These are phyloP conservation scores for Rhabdophis nuchalis DNA, from an alignment of 2,797 vertebrate genomes.

Conservation along the genomic window DNA sequence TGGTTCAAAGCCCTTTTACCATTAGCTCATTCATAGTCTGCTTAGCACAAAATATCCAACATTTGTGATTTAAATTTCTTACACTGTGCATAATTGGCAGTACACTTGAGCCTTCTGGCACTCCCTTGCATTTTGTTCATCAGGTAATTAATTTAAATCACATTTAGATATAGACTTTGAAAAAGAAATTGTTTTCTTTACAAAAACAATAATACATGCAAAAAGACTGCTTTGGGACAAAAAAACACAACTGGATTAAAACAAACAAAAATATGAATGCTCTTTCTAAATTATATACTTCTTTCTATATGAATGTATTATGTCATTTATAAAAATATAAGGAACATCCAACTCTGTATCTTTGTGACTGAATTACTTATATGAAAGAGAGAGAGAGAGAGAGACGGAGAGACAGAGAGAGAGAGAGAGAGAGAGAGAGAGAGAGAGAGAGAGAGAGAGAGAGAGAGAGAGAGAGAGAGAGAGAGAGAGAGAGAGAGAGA, in stretches of 20 bases:
- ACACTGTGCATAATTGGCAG: background rate
- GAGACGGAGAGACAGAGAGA: too few relatives aligned
- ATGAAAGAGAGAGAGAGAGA: background rate
- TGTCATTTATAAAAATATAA: background rate
- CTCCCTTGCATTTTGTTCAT: background rate
- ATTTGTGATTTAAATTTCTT: conserved; percentile 17
- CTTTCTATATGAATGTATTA: background rate
- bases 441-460: too few relatives aligned
- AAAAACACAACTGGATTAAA: background rate
- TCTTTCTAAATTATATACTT: background rate
- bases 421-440: too few relatives aligned
- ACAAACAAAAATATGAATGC: background rate
- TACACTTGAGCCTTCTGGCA: background rate
- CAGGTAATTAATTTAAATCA: background rate
- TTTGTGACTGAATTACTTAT: background rate
- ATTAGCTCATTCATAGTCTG: conserved; percentile 13
- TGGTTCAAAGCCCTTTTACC: conserved; percentile 7
- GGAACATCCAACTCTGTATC: background rate
- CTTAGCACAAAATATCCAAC: conserved; percentile 12
- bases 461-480: rapidly evolving
- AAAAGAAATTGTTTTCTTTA: background rate
- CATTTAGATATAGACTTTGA: background rate
- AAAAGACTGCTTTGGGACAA: background rate
- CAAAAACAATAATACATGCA: background rate
- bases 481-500: background rate